These are phyloP conservation scores for Clivina fossor DNA, from an alignment of 2,888 invertebrate species.

Conservation along the genomic window DNA sequence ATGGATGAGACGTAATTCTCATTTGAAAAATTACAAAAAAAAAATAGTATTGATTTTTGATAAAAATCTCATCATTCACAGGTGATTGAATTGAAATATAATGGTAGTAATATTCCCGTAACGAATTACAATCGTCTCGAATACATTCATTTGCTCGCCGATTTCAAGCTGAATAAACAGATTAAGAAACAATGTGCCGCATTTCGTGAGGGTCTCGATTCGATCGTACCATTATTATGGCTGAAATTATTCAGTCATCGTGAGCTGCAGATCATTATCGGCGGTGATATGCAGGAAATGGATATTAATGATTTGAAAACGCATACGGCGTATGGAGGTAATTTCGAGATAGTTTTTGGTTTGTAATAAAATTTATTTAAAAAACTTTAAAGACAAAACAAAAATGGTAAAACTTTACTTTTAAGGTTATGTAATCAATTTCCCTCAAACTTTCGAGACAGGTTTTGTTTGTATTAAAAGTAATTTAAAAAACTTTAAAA, in stretches of 20 bases:
- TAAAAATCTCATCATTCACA: too few species aligned
- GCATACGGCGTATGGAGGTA: constrained; percentile 87
- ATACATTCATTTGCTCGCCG: constrained; percentile 94
- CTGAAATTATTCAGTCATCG: constrained; percentile 91
- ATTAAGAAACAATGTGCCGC: constrained; percentile 83
- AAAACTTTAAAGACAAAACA: too few species aligned
- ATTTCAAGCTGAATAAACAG: constrained; percentile 92
- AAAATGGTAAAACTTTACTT: too few species aligned
- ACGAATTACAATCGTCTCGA: constrained; percentile 91
- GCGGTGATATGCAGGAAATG: constrained; percentile 92
- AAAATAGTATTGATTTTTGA: constrained; percentile 37
- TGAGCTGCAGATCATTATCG: constrained; percentile 95
- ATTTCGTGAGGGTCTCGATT: constrained; percentile 86
- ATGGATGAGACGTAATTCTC: too few species aligned
- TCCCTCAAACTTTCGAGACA: too few species aligned
- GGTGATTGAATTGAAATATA: constrained; percentile 87
- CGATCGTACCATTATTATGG: constrained; percentile 91
- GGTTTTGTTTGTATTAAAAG: too few species aligned
- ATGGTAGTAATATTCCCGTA: constrained; percentile 87
- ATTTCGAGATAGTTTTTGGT: constrained; percentile 36
- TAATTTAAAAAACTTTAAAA: too few species aligned
- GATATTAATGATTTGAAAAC: constrained; percentile 85
- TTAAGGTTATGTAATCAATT: too few species aligned
- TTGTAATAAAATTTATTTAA: too few species aligned
- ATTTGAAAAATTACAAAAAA: too few species aligned